Evolutionary conservation across 1,140 invertebrate species (phyloP), one percentile per base, ranked within the genome.

Genomic region (Camponotus vicinus): DNA sequence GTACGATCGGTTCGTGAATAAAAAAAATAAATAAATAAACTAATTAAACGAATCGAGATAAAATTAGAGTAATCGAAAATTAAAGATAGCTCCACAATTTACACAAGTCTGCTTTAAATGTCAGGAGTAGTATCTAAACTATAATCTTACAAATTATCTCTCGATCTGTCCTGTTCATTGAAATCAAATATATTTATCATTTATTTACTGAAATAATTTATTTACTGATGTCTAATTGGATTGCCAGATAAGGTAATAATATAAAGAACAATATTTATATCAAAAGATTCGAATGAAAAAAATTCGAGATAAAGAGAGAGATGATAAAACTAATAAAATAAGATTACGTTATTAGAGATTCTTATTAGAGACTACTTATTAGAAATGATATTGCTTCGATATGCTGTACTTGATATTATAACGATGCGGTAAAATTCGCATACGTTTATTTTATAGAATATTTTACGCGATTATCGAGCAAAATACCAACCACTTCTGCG

Each of bases 21-120:
- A 71, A 71, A 8, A 83, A 83, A 73, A 73, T 42, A 83, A 83
- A 73, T 42, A 71, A 82, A 59, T 73, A 63, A 83, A 32, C 13
- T 32, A 9, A 42, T 5, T 9, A 18, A 15, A 1, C 1, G 1
- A 66, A 66, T n/a, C 61, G 15, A 57, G 34, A 61, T 57, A 61
- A 57, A 73, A 7, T 70, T 45, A 45, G 45, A 18, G 13, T 32
- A 7, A 27, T 49, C 42, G 45, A 67, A 67, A 67, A 34, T 27
- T 67, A 8, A 55, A 11, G 11, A 13, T 15, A 64, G 32, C n/a
- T 18, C 9, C 13, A 8, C n/a, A 3, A 37, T n/a, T 42, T 18
- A 59, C 11, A 15, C 11, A 15, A 42, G 15, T 4, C 61, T 13
- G 5, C 1, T 77, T 77, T 11, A 77, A 37, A 13, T 42, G 11